Evolutionary conservation across 1,140 invertebrate genomes (phyloP).

Genomic region (Dendrolimus punctatus): DNA sequence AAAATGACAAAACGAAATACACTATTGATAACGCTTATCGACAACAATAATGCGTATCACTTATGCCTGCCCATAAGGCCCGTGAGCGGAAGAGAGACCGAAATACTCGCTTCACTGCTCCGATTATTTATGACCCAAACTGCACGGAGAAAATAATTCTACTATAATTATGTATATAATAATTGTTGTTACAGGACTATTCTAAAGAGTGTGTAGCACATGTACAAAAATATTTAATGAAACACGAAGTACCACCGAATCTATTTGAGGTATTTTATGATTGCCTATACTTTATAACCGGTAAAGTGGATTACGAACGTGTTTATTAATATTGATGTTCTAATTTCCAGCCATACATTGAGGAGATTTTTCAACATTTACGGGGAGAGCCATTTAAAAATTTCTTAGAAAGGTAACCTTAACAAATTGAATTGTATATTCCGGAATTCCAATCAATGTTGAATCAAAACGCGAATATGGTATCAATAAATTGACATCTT

Average conservation of each 20-base stretch:
- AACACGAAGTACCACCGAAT: constrained; percentile 96
- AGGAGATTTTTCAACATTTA: constrained; percentile 98
- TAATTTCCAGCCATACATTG: constrained; percentile 92
- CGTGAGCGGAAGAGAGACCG: no score
- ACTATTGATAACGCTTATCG: no score
- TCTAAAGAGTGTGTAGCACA: constrained; percentile 96
- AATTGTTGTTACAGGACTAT: constrained; percentile 88
- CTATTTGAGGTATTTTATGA: constrained; percentile 91
- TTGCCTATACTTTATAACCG: neutral
- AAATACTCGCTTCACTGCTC: no score
- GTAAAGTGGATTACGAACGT: neutral
- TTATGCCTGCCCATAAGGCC: no score
- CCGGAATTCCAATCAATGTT: no score
- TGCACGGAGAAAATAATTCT: no score
- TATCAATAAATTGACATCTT: no score
- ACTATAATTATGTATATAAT: neutral
- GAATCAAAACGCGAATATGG: no score
- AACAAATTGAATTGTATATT: no score
- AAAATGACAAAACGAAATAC: no score
- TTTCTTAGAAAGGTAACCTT: constrained; percentile 94
- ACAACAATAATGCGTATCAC: no score
- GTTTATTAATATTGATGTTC: constrained; percentile 4
- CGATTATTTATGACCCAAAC: no score
- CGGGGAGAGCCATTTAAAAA: constrained; percentile 97
- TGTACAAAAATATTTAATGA: constrained; percentile 98